Evolutionary conservation across 2,797 vertebrate species (phyloP), one percentile per base, ranked within the genome.

Genomic region (Brotula barbata): DNA sequence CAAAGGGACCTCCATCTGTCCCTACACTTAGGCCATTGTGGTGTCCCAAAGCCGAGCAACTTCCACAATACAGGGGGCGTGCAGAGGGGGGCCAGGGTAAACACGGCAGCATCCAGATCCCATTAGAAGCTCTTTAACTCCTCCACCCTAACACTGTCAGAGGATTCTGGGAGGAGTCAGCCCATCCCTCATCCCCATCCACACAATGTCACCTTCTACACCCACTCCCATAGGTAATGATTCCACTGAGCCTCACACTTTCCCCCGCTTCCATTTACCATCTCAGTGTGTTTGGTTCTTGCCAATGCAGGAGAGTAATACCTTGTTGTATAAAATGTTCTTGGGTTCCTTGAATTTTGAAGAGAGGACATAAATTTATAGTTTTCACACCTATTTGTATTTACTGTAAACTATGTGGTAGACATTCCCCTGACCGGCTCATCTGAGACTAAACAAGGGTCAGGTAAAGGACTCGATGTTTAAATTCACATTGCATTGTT

Each of bases 71-170:
- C 81, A 84, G 80, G 80, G 86, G 92, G 90, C 90, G 91, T 91
- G 89, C 78, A 66, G 77, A 57, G 81, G 87, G 88, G 82, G 76
- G 86, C 39, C 82, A 86, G 85, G 89, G 90, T 91, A 93, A 92
- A 93, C 90, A 92, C 75, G 75, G 87, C 91, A 89, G 91, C 89
- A 91, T 90, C 90, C 83, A 90, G 80, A 87, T 91, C 91, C 90
- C 87, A 92, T 93, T 92, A 92, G 91, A 92, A 91, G 84, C 91
- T 91, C 90, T 92, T 93, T 93, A 93, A 92, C 90, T 91, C 85
- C 85, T 84, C 89, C 85, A 89, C 88, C 78, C 89, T 81, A 78
- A 84, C 82, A 83, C 83, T 86, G 80, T 72, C 68, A 62, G 73
- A 84, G 81, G 82, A 83, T 71, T 85, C 73, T 80, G 87, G 86